These are phyloP conservation scores for Epicampocera succincta DNA, from an alignment of 2,888 invertebrate species.

Conservation along the genomic window DNA sequence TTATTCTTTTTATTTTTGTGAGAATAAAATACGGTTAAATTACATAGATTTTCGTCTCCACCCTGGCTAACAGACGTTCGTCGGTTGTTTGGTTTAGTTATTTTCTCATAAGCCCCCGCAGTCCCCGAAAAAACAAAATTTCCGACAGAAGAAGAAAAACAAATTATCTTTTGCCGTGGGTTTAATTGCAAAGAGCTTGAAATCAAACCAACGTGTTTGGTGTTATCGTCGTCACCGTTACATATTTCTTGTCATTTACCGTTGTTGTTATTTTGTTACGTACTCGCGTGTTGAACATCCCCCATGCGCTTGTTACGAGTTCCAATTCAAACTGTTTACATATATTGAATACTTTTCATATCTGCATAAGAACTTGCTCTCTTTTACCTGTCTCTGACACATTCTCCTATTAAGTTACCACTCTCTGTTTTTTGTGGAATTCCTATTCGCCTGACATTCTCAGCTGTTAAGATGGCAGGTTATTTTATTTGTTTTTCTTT, in stretches of 20 bases:
- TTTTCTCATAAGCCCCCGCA: slow-evolving; percentile 18
- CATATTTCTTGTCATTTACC: slow-evolving; percentile 52
- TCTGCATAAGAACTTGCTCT: slow-evolving; percentile 13
- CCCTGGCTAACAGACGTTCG: slow-evolving; percentile 29
- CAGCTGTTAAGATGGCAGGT: slow-evolving; percentile 50
- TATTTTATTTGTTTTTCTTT: slow-evolving; percentile 51
- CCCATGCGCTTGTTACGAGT: slow-evolving; percentile 37
- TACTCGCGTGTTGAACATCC: slow-evolving; percentile 51
- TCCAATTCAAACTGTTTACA: slow-evolving; percentile 54
- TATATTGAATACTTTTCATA: slow-evolving; percentile 27
- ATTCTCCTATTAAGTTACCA: not conserved
- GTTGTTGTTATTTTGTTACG: slow-evolving; percentile 20
- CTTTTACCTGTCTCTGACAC: not conserved
- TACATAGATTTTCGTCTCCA: slow-evolving; percentile 58
- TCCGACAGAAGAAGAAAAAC: not conserved
- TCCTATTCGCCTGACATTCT: slow-evolving; percentile 44
- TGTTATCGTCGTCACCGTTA: slow-evolving; percentile 54
- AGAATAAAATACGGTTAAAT: slow-evolving; percentile 50
- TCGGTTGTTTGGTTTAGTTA: slow-evolving; percentile 1
- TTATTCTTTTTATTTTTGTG: slow-evolving; percentile 37
- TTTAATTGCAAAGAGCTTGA: slow-evolving; percentile 41
- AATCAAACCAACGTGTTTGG: slow-evolving; percentile 40
- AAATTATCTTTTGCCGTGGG: slow-evolving; percentile 30
- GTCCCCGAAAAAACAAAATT: not conserved
- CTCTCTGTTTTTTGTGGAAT: slow-evolving; percentile 48